Percentiles rank a stretch among this genome's conserved stretches.
phyloP scores from a whole-genome alignment of 2,888 invertebrate genomes.

The Nasonovia ribisnigri region DNA sequence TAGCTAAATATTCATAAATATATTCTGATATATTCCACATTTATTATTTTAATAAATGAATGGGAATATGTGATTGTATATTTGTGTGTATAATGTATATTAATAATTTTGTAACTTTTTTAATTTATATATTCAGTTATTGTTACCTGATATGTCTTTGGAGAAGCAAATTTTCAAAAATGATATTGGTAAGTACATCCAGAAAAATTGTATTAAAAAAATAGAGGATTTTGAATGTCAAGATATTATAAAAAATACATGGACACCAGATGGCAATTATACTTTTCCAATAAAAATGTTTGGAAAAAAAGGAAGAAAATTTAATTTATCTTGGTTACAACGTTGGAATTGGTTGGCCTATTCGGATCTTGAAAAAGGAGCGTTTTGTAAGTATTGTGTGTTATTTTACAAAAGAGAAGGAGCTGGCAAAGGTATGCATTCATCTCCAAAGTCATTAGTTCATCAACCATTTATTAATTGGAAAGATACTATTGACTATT shows the following conservation, averaged over 20 bases:
- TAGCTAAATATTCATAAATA: background rate
- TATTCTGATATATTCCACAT: background rate
- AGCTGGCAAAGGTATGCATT: too few species aligned
- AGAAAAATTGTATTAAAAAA: background rate
- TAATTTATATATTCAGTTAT: background rate
- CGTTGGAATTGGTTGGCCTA: conserved; percentile 28
- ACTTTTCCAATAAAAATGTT: conserved; percentile 38
- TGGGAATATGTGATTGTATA: background rate
- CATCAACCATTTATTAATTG: too few species aligned
- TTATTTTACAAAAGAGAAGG: too few species aligned
- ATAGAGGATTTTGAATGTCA: conserved; percentile 14
- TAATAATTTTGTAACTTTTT: background rate
- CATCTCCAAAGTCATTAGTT: too few species aligned
- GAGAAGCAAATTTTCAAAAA: conserved; percentile 2
- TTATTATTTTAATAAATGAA: background rate
- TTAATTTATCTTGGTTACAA: conserved; percentile 19
- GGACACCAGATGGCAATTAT: background rate
- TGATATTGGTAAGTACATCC: conserved; percentile 9
- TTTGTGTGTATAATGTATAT: background rate
- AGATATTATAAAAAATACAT: conserved; percentile 7
- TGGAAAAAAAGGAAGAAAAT: conserved; percentile 24
- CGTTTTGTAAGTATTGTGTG: too few species aligned
- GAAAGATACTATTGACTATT: too few species aligned
- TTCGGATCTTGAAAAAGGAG: conserved; percentile 3
- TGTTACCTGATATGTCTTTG: background rate